These are phyloP conservation scores for Drosophila lacteicornis DNA, from an alignment of 1,140 invertebrate genomes.

Conservation along the genomic window DNA sequence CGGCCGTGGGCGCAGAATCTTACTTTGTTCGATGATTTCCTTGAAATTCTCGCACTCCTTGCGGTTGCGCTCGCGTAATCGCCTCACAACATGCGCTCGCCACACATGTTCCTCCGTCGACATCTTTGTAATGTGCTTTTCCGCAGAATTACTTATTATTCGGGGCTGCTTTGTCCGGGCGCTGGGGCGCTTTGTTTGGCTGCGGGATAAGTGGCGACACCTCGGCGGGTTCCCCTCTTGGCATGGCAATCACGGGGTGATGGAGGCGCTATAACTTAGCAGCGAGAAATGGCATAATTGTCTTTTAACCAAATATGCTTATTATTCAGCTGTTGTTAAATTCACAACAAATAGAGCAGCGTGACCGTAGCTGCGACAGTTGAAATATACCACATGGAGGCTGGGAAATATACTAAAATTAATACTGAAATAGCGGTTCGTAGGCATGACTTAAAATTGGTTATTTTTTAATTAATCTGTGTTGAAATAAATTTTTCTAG, in stretches of 20 bases:
- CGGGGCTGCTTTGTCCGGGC: conserved; percentile 6
- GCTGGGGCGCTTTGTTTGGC: conserved; percentile 1
- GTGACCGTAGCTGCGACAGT: not conserved
- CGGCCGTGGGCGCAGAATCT: conserved; percentile 24
- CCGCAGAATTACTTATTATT: conserved; percentile 22
- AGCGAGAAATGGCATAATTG: conserved; percentile 31
- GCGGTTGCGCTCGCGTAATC: conserved; percentile 87
- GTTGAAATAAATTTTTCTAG: not conserved
- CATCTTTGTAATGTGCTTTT: conserved; percentile 42
- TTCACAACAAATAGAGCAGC: conserved; percentile 22
- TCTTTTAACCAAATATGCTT: conserved; percentile 35
- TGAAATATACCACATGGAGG: not conserved
- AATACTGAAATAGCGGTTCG: not conserved
- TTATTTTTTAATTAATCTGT: not conserved
- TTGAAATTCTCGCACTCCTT: conserved; percentile 87
- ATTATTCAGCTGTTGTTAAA: conserved; percentile 34
- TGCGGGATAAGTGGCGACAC: conserved; percentile 19
- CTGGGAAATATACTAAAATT: not conserved
- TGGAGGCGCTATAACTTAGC: conserved; percentile 31
- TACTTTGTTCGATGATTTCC: conserved; percentile 88
- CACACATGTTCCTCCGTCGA: conserved; percentile 84
- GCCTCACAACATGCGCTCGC: conserved; percentile 87
- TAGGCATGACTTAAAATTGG: too few species aligned
- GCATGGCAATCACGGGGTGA: conserved; percentile 27
- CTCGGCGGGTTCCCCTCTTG: conserved; percentile 12